These are phyloP conservation scores for Corticium candelabrum DNA, from an alignment of 37 sponge, comb jelly and placozoan species.

Conservation along the genomic window DNA sequence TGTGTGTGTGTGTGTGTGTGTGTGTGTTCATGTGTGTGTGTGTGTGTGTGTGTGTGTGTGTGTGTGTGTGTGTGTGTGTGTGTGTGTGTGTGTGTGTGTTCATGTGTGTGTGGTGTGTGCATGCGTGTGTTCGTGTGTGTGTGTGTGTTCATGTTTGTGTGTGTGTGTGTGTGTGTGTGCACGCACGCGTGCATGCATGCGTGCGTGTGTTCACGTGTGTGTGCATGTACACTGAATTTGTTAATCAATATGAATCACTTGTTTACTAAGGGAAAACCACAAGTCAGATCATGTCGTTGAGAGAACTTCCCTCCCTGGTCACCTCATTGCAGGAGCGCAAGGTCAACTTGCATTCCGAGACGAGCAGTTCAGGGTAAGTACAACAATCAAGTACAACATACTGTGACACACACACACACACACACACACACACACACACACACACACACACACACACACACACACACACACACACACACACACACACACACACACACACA, in stretches of 20 bases:
- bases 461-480: no score
- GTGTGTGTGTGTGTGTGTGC: not conserved
- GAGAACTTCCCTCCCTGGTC: slow-evolving; percentile 48
- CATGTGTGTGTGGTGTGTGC: no score
- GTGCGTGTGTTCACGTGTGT: not conserved
- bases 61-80: not conserved
- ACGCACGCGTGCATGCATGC: not conserved
- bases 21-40: no score
- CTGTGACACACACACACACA: not conserved
- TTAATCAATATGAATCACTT: no score
- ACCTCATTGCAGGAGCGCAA: slow-evolving; percentile 37
- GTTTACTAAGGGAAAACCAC: slow-evolving; percentile 41
- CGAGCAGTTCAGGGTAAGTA: slow-evolving; percentile 37
- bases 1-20: no score
- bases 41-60: no score
- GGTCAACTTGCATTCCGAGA: slow-evolving; percentile 48
- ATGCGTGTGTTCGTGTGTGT: no score
- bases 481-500: no score
- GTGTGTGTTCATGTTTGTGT: no score
- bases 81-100: not conserved
- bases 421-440: slow-evolving; percentile 2
- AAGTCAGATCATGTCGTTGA: slow-evolving; percentile 51
- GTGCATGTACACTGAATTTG: no score
- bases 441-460: slow-evolving; percentile 1
- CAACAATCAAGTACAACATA: no score